Conservation (phyloP, 2,797 vertebrate species). For the Peromyscus nudipes region DNA sequence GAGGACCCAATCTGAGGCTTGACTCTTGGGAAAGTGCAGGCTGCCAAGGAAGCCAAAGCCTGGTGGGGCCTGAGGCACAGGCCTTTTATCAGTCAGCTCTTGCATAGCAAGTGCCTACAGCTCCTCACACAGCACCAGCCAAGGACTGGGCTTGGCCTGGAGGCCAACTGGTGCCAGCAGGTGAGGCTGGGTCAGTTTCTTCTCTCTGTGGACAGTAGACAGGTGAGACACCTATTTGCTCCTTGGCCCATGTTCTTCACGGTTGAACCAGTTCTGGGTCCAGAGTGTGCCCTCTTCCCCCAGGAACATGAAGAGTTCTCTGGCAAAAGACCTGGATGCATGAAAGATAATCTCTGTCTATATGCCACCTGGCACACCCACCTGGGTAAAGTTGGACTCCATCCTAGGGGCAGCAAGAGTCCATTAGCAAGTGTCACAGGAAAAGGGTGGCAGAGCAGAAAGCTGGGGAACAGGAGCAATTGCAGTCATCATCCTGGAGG, state of each 20-base stretch:
- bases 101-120: neutral
- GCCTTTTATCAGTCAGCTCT: neutral
- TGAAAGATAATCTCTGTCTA: neutral
- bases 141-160: neutral
- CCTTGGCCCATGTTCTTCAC: fast-evolving
- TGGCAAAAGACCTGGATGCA: neutral
- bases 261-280: neutral
- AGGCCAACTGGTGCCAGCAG: neutral
- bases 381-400: neutral
- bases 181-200: neutral
- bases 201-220: fast-evolving
- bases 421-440: too few relatives aligned
- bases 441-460: neutral
- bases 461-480: too few relatives aligned
- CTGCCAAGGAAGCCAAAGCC: neutral
- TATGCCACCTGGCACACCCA: neutral
- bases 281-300: fast-evolving
- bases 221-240: fast-evolving
- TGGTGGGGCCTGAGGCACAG: neutral
- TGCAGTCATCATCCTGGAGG: too few relatives aligned
- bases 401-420: neutral
- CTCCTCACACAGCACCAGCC: neutral
- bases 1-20: too few relatives aligned
- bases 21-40: neutral
- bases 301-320: fast-evolving